These are phyloP conservation scores for Andrena haemorrhoa DNA, from an alignment of 2,888 invertebrate species.

Conservation along the genomic window DNA sequence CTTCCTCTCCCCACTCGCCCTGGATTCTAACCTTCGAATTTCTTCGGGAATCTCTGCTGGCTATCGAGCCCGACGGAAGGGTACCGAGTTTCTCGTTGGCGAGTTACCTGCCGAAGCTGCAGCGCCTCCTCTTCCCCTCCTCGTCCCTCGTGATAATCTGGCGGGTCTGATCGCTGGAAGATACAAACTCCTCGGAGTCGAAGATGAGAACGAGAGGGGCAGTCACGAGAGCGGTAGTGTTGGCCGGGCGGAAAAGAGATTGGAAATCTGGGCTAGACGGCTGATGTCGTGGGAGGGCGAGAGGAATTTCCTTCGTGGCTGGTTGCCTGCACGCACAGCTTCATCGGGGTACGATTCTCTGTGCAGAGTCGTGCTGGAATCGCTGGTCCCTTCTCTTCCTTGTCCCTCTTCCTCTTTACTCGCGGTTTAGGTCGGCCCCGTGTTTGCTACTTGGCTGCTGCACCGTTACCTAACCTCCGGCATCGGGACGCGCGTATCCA, in stretches of 20 bases:
- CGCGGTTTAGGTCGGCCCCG: slow-evolving; percentile 76
- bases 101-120: slow-evolving; percentile 40
- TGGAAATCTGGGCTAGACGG: slow-evolving; percentile 70
- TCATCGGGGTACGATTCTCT: slow-evolving; percentile 11
- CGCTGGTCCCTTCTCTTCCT: slow-evolving; percentile 28
- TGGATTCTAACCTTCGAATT: slow-evolving; percentile 19
- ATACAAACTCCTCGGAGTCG: slow-evolving; percentile 60
- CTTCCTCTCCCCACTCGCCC: slow-evolving; percentile 11
- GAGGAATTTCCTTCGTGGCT: slow-evolving; percentile 11
- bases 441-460: slow-evolving; percentile 80
- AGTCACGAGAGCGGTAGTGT: slow-evolving; percentile 74
- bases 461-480: slow-evolving; percentile 83
- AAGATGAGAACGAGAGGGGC: slow-evolving; percentile 74
- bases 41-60: slow-evolving; percentile 27
- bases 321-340: slow-evolving; percentile 9
- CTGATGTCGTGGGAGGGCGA: slow-evolving; percentile 26
- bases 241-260: slow-evolving; percentile 54
- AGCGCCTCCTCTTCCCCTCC: slow-evolving; percentile 23
- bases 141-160: slow-evolving; percentile 13
- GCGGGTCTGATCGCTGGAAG: slow-evolving; percentile 49
- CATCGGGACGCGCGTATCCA: slow-evolving; percentile 63
- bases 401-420: slow-evolving; percentile 45
- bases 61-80: slow-evolving; percentile 25
- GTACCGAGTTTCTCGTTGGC: slow-evolving; percentile 52
- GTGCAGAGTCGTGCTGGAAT: slow-evolving; percentile 47